Percentiles rank a stretch among this genome's conserved stretches.
phyloP scores from a whole-genome alignment of 2,888 invertebrate genomes.

The Miltochrista miniata region DNA sequence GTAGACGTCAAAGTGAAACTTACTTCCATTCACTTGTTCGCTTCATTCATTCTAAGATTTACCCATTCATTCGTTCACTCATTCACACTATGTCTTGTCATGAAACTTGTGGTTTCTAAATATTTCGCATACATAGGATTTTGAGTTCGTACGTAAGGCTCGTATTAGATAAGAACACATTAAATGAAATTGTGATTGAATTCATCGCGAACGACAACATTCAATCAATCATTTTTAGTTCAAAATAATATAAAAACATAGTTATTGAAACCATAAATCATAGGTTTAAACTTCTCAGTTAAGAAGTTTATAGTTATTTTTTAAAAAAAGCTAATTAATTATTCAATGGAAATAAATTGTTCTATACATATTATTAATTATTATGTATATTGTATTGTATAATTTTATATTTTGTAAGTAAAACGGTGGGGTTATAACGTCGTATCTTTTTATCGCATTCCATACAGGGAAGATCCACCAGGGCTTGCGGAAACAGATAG shows the following conservation, averaged over 20 bases:
- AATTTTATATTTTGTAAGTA: constrained; percentile 62
- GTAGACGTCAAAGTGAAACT: neutral
- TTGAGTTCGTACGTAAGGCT: neutral
- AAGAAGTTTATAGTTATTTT: constrained; percentile 58
- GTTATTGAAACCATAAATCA: constrained; percentile 47
- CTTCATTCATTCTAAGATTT: no score
- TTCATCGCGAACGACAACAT: constrained; percentile 33
- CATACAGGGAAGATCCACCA: constrained; percentile 47
- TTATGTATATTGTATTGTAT: constrained; percentile 61
- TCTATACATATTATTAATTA: constrained; percentile 53
- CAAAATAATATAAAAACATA: constrained; percentile 48
- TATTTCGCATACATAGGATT: constrained; percentile 1
- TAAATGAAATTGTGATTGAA: constrained; percentile 17
- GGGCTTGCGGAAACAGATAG: constrained; percentile 34
- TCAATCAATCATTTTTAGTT: constrained; percentile 52
- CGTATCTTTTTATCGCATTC: constrained; percentile 55
- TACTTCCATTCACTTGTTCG: constrained; percentile 5
- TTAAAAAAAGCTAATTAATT: constrained; percentile 53
- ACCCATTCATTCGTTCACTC: neutral
- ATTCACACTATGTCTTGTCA: constrained; percentile 5
- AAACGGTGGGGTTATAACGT: constrained; percentile 47
- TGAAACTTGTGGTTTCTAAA: neutral
- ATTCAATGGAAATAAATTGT: constrained; percentile 59
- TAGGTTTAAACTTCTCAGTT: constrained; percentile 64
- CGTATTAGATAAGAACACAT: constrained; percentile 3